Evolutionary conservation across 2,113 vertebrate genomes (phyloP).

Genomic region (Papio anubis): DNA sequence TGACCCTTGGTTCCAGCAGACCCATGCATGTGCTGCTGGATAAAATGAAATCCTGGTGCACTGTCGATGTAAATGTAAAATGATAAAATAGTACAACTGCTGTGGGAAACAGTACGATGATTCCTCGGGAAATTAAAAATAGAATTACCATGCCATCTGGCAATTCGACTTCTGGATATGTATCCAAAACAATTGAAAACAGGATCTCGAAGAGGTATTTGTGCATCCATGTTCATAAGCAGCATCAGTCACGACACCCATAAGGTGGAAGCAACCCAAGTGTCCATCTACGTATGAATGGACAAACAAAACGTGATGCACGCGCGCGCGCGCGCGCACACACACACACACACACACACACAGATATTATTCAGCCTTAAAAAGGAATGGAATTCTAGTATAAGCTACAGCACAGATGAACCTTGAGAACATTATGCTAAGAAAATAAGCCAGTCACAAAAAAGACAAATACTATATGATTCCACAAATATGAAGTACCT

Average conservation of each 20-base stretch:
- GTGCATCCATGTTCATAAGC: neutral
- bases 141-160: neutral
- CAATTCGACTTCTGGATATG: neutral
- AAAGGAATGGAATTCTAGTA: neutral
- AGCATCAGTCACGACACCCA: neutral
- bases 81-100: neutral
- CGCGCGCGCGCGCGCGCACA: fast-evolving
- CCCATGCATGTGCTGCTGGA: neutral
- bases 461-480: neutral
- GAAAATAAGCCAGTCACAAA: neutral
- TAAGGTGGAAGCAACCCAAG: neutral
- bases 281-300: neutral
- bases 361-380: neutral
- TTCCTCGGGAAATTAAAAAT: conserved; percentile 11
- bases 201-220: neutral
- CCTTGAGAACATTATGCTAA: neutral
- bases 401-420: neutral
- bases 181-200: neutral
- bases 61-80: neutral
- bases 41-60: neutral
- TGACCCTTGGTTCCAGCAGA: too few relatives aligned
- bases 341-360: fast-evolving
- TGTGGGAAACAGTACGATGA: neutral
- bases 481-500: neutral
- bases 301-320: neutral